phyloP scores from a whole-genome alignment of 2,113 vertebrate species.

The Pseudorectes ferrugineus region DNA sequence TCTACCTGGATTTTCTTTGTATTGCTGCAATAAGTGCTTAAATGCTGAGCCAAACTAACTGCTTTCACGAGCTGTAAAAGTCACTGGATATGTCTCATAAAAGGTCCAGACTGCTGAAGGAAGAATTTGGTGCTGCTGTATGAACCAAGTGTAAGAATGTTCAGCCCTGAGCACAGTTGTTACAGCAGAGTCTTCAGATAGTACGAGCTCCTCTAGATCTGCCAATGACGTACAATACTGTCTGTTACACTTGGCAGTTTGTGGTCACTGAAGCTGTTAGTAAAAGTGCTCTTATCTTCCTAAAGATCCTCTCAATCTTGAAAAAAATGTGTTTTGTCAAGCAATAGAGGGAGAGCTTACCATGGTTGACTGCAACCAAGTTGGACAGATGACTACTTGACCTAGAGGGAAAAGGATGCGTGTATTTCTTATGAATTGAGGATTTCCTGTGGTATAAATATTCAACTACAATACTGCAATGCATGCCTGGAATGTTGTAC shows the following conservation, averaged over 20 bases:
- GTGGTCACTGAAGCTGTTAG: not conserved
- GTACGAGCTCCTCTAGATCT: not conserved
- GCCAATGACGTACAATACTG: fast-evolving
- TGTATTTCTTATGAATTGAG: not conserved
- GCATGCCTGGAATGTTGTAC: not conserved
- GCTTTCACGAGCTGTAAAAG: not conserved
- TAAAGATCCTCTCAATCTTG: not conserved
- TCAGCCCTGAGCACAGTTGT: not conserved
- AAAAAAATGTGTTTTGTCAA: not conserved
- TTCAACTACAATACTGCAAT: not conserved
- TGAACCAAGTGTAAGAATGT: not conserved
- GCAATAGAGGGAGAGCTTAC: not conserved
- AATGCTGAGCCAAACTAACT: not conserved
- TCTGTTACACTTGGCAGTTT: not conserved
- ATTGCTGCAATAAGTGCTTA: not conserved
- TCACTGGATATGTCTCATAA: not conserved
- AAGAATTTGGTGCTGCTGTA: not conserved
- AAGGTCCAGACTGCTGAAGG: not conserved
- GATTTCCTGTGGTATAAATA: not conserved
- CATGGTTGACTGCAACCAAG: not conserved
- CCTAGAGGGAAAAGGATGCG: not conserved
- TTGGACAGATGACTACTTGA: not conserved
- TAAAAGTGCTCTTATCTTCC: not conserved
- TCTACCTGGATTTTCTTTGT: not conserved
- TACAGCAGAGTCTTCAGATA: not conserved